Evolutionary conservation across 2,113 vertebrate species (phyloP).

Genomic region (Gasterosteus aculeatus): DNA sequence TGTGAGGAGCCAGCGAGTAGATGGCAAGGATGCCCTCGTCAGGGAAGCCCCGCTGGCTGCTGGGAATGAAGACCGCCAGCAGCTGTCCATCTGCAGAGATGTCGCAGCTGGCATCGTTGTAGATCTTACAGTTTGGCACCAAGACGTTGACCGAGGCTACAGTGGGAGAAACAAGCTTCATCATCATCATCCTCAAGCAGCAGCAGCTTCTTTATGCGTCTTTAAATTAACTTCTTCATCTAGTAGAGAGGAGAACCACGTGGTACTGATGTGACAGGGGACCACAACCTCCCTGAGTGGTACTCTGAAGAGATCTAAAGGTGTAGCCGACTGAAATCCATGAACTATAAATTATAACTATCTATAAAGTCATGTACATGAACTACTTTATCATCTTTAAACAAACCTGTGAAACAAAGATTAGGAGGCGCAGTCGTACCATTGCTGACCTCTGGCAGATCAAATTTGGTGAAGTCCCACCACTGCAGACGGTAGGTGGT

Average conservation of each 20-base stretch:
- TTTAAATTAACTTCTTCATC: no score
- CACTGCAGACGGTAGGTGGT: slow-evolving; percentile 98
- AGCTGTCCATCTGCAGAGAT: slow-evolving; percentile 97
- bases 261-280: no score
- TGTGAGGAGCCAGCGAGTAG: slow-evolving; percentile 97
- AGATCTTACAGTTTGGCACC: slow-evolving; percentile 99
- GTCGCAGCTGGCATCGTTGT: slow-evolving; percentile 98
- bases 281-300: no score
- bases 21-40: slow-evolving; percentile 97
- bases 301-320: no score
- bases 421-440: slow-evolving; percentile 72
- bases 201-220: no score
- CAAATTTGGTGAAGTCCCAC: slow-evolving; percentile 99
- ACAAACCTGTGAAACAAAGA: background rate
- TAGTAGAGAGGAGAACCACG: no score
- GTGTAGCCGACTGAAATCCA: no score
- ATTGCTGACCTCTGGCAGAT: slow-evolving; percentile 98
- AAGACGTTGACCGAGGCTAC: slow-evolving; percentile 95
- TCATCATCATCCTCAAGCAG: background rate
- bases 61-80: slow-evolving; percentile 97
- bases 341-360: no score
- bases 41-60: slow-evolving; percentile 95
- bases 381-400: background rate
- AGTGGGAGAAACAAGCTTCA: background rate
- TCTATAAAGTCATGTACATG: no score